Percentiles rank a stretch among this genome's conserved stretches.
These are phyloP conservation scores for Bettongia penicillata DNA, from an alignment of 2,113 vertebrate genomes.

Conservation along the genomic window DNA sequence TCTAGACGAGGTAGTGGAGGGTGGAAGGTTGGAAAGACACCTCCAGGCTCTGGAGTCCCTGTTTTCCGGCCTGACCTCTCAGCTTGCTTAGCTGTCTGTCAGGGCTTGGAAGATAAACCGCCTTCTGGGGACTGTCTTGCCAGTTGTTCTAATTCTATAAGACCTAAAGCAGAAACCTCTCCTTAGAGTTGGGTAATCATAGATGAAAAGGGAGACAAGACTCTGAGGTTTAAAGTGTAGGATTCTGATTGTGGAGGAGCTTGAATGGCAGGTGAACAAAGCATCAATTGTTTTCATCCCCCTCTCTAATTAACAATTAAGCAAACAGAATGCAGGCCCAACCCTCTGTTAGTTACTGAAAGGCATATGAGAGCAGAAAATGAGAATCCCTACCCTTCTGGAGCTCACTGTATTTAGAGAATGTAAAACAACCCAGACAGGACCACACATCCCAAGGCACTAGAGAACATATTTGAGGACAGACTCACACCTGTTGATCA, in stretches of 20 bases:
- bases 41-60: neutral
- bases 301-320: neutral
- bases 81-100: neutral
- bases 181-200: neutral
- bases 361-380: neutral
- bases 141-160: neutral
- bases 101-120: neutral
- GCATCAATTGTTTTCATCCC: neutral
- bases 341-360: neutral
- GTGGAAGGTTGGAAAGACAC: neutral
- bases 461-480: neutral
- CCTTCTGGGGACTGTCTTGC: neutral
- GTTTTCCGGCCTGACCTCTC: neutral
- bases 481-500: neutral
- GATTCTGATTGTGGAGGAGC: neutral
- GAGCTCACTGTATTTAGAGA: neutral
- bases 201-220: neutral
- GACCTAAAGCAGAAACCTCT: neutral
- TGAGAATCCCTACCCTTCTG: neutral
- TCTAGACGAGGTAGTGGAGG: neutral
- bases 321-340: neutral
- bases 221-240: neutral
- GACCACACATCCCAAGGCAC: neutral
- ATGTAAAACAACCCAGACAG: neutral
- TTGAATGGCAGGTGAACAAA: neutral